These are phyloP conservation scores for Camptogramma bilineatum DNA, from an alignment of 2,888 invertebrate genomes.

Conservation along the genomic window DNA sequence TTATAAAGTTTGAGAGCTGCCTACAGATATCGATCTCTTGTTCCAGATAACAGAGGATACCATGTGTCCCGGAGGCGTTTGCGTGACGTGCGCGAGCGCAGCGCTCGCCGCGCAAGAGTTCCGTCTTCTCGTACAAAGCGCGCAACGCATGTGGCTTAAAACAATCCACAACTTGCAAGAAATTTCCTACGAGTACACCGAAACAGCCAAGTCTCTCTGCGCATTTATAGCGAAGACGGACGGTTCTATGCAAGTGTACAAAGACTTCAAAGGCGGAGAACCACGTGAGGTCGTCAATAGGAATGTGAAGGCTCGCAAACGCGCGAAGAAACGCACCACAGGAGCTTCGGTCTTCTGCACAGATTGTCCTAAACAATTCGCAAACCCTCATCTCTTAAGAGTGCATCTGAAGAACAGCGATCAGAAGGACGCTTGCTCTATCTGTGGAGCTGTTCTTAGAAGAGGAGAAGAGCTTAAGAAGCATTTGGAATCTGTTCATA, in stretches of 20 bases:
- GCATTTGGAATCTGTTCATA: slow-evolving; percentile 61
- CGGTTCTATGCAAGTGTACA: slow-evolving; percentile 58
- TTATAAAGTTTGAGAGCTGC: neutral
- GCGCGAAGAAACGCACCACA: slow-evolving; percentile 43
- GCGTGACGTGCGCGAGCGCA: slow-evolving; percentile 63
- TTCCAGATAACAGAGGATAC: slow-evolving; percentile 72
- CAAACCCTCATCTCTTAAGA: slow-evolving; percentile 66
- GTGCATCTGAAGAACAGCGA: slow-evolving; percentile 73
- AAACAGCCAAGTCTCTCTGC: slow-evolving; percentile 60
- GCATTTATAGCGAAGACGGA: slow-evolving; percentile 61
- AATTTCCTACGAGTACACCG: slow-evolving; percentile 34
- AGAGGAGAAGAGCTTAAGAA: slow-evolving; percentile 43
- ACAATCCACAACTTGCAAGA: slow-evolving; percentile 55
- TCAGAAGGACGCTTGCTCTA: slow-evolving; percentile 68
- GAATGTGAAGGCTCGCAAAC: slow-evolving; percentile 41
- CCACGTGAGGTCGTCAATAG: slow-evolving; percentile 57
- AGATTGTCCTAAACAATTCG: slow-evolving; percentile 70
- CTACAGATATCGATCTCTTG: slow-evolving; percentile 11
- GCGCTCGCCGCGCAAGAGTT: slow-evolving; percentile 71
- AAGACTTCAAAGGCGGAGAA: slow-evolving; percentile 59
- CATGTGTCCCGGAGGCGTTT: slow-evolving; percentile 63
- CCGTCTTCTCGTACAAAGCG: slow-evolving; percentile 61
- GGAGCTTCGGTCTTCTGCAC: slow-evolving; percentile 65
- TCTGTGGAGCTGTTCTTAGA: slow-evolving; percentile 59
- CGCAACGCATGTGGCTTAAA: slow-evolving; percentile 63